Base-by-base conservation (phyloP, 2,888 invertebrate genomes). In the Auanema sp. region DNA sequence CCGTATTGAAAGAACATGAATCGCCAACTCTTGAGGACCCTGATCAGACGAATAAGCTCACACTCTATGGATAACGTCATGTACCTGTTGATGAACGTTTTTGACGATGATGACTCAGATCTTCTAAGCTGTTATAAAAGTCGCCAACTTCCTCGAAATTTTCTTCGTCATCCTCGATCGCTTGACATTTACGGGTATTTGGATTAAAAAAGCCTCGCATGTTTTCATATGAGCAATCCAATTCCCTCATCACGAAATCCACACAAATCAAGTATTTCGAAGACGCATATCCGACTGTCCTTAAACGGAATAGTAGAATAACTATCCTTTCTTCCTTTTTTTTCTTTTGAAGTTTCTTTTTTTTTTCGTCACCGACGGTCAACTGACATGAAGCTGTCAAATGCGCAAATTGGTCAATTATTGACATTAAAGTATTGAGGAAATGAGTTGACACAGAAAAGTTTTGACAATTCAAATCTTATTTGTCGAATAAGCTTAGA, bases 1-100 rank as follows among this genome's bases (percentile, higher is more conserved):
- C 80, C 6, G 79, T 80, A 57, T 79, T 79, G 58, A 79, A 79
- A 12, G 68, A 63, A 58, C 79, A 80, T 40, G 77, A 71, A 52
- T 80, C 80, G 41, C 80, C 80, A 8, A 78, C 78, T 21, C 78
- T 60, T 1, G 76, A 69, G 5, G 76, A 77, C 24, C 79, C 75
- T 70, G 57, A 51, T 47, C 18, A 47, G 47, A 5, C 47, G 10
- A 18, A 47, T 10, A 47, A 47, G 3, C 4, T 18, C 52, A n/a
- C 8, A 16, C n/a, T 23, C 18, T 52, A 18, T n/a, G n/a, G 18
- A 8, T 52, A 10, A 24, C 52, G 52, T 16, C 3, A 16, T 8
- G n/a, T 49, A 58, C 63, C 63, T 18, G 63, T 63, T 8, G 58
- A 41, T 10, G 58, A 23, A 40, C 63, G 18, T 53, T 63, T 63